phyloP scores from a whole-genome alignment of 2,113 vertebrate species.

The Clinocottus analis region DNA sequence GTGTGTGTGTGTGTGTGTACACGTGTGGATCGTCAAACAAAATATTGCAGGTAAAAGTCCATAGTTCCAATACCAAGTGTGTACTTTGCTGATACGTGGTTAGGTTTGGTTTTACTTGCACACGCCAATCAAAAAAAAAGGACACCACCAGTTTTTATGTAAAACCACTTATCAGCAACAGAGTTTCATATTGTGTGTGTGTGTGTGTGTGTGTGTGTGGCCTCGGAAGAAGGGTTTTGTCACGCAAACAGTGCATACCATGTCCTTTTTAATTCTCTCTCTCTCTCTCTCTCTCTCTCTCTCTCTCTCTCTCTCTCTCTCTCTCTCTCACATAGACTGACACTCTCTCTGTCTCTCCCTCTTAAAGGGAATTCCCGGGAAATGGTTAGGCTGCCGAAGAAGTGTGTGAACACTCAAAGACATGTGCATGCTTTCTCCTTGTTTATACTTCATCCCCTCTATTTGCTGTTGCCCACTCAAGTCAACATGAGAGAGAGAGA shows the following conservation, averaged over 20 bases:
- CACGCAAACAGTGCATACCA: slow-evolving; percentile 42
- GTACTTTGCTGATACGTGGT: not conserved
- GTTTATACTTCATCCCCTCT: slow-evolving; percentile 3
- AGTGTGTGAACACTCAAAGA: slow-evolving; percentile 56
- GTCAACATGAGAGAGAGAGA: slow-evolving; percentile 22
- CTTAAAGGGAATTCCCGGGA: slow-evolving; percentile 73
- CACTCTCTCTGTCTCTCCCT: slow-evolving; percentile 24
- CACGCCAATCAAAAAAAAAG: not conserved
- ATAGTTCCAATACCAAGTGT: not conserved
- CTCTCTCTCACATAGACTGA: slow-evolving; percentile 1
- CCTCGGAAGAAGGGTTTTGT: slow-evolving; percentile 37
- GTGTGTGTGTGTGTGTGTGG: not conserved
- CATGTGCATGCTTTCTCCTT: slow-evolving; percentile 17
- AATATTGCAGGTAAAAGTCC: not conserved
- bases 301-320: slow-evolving; percentile 12
- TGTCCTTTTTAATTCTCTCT: slow-evolving; percentile 62
- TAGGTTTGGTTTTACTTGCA: slow-evolving; percentile 16
- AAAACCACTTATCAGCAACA: slow-evolving; percentile 11
- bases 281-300: slow-evolving; percentile 29
- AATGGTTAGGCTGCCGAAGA: slow-evolving; percentile 56
- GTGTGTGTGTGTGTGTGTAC: not conserved
- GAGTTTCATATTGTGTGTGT: slow-evolving; percentile 14
- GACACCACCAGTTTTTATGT: not conserved
- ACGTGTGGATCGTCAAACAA: not conserved
- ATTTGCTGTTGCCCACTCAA: slow-evolving; percentile 3